These are phyloP conservation scores for Phoxinus dragarum DNA, from an alignment of 2,797 vertebrate genomes.

Conservation along the genomic window DNA sequence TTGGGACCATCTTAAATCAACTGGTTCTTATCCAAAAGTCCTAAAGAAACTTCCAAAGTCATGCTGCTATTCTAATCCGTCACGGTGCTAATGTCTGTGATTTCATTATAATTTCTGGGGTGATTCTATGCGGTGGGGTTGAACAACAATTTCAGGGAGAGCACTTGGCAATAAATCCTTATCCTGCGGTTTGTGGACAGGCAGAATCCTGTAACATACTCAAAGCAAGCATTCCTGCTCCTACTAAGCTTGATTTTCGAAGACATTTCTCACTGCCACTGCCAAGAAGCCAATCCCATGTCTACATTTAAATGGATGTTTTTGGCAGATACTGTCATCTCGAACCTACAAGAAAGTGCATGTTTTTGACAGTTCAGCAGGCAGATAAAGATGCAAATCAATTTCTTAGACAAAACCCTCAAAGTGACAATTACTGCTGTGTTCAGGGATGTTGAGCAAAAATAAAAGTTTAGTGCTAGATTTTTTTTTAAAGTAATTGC, in stretches of 20 bases:
- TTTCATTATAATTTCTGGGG: slow-evolving; percentile 38
- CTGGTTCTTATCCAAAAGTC: slow-evolving; percentile 2
- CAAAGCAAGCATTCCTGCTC: slow-evolving; percentile 39
- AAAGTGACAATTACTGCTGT: neutral
- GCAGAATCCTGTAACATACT: slow-evolving; percentile 34
- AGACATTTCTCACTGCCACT: slow-evolving; percentile 23
- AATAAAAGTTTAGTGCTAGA: neutral
- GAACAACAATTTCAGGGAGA: slow-evolving; percentile 28
- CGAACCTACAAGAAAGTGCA: slow-evolving; percentile 3
- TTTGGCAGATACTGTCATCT: slow-evolving; percentile 21
- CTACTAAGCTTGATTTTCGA: slow-evolving; percentile 19
- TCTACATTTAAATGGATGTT: slow-evolving; percentile 29
- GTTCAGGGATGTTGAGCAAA: neutral
- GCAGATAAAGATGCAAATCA: neutral
- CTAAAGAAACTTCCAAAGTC: slow-evolving; percentile 3
- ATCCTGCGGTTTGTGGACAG: slow-evolving; percentile 25
- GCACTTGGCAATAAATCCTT: slow-evolving; percentile 41
- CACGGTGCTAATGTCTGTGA: slow-evolving; percentile 25
- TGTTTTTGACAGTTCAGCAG: slow-evolving; percentile 5
- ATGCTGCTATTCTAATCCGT: slow-evolving; percentile 15
- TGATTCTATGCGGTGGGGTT: slow-evolving; percentile 40
- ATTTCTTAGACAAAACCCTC: slow-evolving; percentile 10
- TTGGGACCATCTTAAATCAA: neutral
- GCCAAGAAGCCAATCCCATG: slow-evolving; percentile 31
- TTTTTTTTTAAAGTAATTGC: neutral